Evolutionary conservation across 1,140 invertebrate genomes (phyloP).

Genomic region (Zelostemma sp.): DNA sequence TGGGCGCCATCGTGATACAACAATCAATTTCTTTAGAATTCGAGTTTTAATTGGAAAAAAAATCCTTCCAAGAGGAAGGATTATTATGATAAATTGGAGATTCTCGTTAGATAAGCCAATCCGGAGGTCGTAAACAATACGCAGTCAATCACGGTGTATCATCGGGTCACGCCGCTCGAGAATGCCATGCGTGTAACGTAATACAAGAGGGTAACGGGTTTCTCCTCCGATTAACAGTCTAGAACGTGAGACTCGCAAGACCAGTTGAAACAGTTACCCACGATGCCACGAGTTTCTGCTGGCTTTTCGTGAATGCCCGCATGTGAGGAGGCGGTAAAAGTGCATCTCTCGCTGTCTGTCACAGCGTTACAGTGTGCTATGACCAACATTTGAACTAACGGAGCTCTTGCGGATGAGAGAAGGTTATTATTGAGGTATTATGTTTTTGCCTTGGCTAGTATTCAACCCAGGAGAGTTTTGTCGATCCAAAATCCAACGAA

Average conservation of each 20-base stretch:
- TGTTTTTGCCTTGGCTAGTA: conserved; percentile 54
- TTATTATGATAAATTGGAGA: too few relatives aligned
- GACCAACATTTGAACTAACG: conserved; percentile 46
- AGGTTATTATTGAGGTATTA: conserved; percentile 12
- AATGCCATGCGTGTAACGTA: conserved; percentile 61
- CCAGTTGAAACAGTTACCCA: conserved; percentile 49
- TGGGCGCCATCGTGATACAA: too few relatives aligned
- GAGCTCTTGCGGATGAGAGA: conserved; percentile 15
- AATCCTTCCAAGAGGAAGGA: too few relatives aligned
- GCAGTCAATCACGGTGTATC: not conserved
- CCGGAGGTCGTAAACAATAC: not conserved
- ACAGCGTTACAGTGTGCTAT: conserved; percentile 33
- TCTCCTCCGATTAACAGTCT: conserved; percentile 60
- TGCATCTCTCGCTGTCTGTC: conserved; percentile 13
- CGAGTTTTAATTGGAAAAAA: too few relatives aligned
- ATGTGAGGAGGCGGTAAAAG: conserved; percentile 24
- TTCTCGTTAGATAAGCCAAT: not conserved
- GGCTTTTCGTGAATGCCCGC: conserved; percentile 36
- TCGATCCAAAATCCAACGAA: conserved; percentile 34
- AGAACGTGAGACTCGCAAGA: conserved; percentile 53
- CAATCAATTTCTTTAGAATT: too few relatives aligned
- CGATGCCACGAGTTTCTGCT: conserved; percentile 26
- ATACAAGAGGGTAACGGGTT: conserved; percentile 61
- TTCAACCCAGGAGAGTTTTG: conserved; percentile 21
- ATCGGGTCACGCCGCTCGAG: conserved; percentile 51